Conservation (phyloP, 2,113 vertebrate genomes). For the Corythaixoides concolor region DNA sequence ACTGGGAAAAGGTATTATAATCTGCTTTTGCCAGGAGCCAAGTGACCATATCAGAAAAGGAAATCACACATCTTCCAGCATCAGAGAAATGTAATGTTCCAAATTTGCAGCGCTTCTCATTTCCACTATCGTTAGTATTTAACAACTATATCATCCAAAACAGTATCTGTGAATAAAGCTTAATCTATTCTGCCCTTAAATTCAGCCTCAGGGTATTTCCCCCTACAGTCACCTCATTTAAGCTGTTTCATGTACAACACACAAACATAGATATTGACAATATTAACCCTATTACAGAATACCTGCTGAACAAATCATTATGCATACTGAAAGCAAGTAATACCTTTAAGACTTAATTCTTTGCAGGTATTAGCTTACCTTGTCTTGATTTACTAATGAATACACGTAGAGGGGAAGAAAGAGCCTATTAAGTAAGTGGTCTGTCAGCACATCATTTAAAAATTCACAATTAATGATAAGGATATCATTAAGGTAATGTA, state of each 20-base stretch:
- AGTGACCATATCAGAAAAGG: background rate
- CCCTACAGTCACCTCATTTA: background rate
- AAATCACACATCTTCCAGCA: background rate
- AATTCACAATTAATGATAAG: constrained; percentile 99
- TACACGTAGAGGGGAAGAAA: constrained; percentile 96
- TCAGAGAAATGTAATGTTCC: background rate
- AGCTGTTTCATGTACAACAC: background rate
- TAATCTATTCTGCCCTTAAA: background rate
- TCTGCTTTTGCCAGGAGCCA: background rate
- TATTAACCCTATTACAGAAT: background rate
- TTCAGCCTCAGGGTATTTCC: background rate
- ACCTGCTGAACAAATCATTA: background rate
- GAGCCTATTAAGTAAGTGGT: constrained; percentile 95
- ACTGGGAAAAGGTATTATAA: background rate
- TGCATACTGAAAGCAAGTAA: background rate
- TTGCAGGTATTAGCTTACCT: constrained; percentile 65
- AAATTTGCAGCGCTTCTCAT: background rate
- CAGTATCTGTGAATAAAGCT: background rate
- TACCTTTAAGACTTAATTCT: background rate
- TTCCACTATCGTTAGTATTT: background rate
- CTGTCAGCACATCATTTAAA: constrained; percentile 95
- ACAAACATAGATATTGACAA: background rate
- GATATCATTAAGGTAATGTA: constrained; percentile 98
- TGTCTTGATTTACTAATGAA: constrained; percentile 89
- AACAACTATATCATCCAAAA: background rate